phyloP scores from a whole-genome alignment of 2,888 invertebrate genomes.

The Scotopteryx bipunctaria region DNA sequence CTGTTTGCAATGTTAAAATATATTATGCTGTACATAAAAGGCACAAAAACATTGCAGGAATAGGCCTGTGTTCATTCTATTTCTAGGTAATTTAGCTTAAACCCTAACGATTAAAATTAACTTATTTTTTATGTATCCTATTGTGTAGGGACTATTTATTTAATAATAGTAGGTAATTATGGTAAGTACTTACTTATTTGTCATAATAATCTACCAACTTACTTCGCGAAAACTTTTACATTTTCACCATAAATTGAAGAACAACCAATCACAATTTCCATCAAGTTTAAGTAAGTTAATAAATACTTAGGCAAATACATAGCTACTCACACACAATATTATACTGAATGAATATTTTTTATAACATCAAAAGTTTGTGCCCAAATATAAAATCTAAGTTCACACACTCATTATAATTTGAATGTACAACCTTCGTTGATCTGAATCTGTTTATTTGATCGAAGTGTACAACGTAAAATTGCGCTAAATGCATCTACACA shows the following conservation, averaged over 20 bases:
- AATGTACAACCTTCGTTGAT: no score
- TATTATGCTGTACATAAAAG: conserved; percentile 38
- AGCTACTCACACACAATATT: no score
- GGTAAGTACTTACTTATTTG: background rate
- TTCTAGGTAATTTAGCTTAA: background rate
- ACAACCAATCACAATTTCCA: background rate
- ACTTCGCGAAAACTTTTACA: background rate
- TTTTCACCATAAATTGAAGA: background rate
- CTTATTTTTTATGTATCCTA: background rate
- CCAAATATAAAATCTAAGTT: background rate
- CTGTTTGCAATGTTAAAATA: conserved; percentile 30
- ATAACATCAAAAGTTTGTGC: background rate
- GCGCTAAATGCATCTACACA: conserved; percentile 30
- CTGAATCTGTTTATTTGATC: no score
- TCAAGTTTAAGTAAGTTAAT: background rate
- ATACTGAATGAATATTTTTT: no score
- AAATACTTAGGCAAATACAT: no score
- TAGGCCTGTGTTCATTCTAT: conserved; percentile 30
- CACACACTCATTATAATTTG: no score
- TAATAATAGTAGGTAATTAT: background rate
- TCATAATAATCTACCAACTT: background rate
- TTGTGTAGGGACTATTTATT: background rate
- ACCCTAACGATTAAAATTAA: background rate
- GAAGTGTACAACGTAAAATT: no score
- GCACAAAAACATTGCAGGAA: conserved; percentile 37